Percentiles rank a stretch among this genome's conserved stretches.
phyloP scores from a whole-genome alignment of 2,797 vertebrate species.

The Myotis daubentonii region DNA sequence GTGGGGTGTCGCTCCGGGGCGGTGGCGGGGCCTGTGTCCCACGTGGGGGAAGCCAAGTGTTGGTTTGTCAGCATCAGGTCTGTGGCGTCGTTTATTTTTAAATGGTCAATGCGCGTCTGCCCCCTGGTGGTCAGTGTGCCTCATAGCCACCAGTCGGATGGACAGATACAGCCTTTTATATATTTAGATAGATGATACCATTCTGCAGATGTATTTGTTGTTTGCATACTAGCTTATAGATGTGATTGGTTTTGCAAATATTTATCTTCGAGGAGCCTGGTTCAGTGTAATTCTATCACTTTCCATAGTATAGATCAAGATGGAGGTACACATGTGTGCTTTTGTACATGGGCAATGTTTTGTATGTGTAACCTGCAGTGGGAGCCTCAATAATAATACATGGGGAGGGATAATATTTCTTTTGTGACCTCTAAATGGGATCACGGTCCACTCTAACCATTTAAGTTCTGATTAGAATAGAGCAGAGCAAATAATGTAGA shows the following conservation, averaged over 20 bases:
- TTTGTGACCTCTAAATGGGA: background rate
- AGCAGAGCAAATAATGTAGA: background rate
- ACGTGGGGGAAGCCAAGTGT: too few relatives aligned
- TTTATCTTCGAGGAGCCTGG: background rate
- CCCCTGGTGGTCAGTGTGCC: too few relatives aligned
- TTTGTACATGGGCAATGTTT: background rate
- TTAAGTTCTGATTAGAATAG: slow-evolving; percentile 31
- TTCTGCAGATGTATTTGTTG: slow-evolving; percentile 22
- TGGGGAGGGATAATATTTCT: background rate
- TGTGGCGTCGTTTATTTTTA: too few relatives aligned
- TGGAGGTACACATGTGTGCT: background rate
- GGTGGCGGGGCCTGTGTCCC: too few relatives aligned
- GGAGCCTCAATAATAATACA: background rate
- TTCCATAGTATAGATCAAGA: background rate
- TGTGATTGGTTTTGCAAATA: slow-evolving; percentile 50
- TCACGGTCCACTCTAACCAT: background rate
- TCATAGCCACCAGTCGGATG: too few relatives aligned
- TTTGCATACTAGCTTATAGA: slow-evolving; percentile 20
- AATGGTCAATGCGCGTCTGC: too few relatives aligned
- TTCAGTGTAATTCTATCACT: background rate
- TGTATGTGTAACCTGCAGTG: background rate
- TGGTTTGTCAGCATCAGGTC: too few relatives aligned
- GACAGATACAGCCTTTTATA: too few relatives aligned
- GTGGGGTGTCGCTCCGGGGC: too few relatives aligned
- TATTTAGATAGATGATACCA: background rate